Base-by-base conservation (phyloP, 1,140 invertebrate species). In the Diorhabda elongata region DNA sequence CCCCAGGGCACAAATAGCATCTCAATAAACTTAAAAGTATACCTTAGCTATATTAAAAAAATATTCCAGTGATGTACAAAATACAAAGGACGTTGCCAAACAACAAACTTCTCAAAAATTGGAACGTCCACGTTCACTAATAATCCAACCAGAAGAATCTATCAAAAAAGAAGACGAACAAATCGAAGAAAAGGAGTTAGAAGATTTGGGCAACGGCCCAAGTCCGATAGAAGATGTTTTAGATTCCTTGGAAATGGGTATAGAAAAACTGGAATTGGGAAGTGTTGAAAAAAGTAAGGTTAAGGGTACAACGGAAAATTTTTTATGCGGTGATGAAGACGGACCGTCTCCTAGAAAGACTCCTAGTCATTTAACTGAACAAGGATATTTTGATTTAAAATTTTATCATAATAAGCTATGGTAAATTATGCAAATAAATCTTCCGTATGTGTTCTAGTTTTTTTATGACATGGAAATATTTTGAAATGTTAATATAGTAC, bases 401-500 rank as follows among this genome's bases (percentile, higher is more conserved):
- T 88, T 87, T 79, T 87, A 86, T 78, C 86, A 87, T 79, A 87
- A 86, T 73, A 85, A 85, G 70, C 80, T 88, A 66, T 88, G 86
- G 87, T 88, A 85, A 82, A 74, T 63, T 62, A 44, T 73, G 65
- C 42, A 62, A 62, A 44, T 62, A 62, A 11, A 44, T 4, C 44
- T 44, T 44, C 4, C 42, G 47, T 3, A 8, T 4, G 47, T 8
- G 47, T 52, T 52, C n/a, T 52, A 52, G 47, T 52, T 52, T 3
- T 26, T 52, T 52, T 52, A n/a, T 52, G 47, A n/a, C n/a, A 52
- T 52, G 47, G 2, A n/a, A 52, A 8, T 52, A 8, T 52, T 52
- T 26, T 26, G 26, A 26, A 26, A 26, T 26, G 26, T 26, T 26
- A 26, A 26, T 26, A 26, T 26, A 26, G 26, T 26, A 26, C 26